Conservation (phyloP, 2,113 vertebrate species). For the Gallinago undulata region DNA sequence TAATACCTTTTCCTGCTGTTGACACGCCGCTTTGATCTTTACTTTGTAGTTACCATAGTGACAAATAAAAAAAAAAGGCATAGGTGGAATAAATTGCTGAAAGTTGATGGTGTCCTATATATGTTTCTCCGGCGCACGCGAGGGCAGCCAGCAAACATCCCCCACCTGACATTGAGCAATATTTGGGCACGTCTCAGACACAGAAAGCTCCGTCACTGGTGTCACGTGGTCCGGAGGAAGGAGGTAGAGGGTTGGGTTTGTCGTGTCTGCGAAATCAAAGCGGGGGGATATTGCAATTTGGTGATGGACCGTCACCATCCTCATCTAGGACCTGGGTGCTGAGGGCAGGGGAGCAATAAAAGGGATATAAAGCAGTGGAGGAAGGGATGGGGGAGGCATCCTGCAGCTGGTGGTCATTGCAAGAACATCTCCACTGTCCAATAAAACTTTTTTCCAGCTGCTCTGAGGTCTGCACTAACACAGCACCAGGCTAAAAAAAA, state of each 20-base stretch:
- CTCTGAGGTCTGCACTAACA: not conserved
- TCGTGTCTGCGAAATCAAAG: not conserved
- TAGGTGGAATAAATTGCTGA: conserved; percentile 28
- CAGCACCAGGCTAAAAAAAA: not conserved
- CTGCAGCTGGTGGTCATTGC: not conserved
- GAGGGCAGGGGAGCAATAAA: not conserved
- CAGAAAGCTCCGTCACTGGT: not conserved
- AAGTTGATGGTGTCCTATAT: not conserved
- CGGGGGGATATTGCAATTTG: not conserved
- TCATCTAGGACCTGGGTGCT: not conserved
- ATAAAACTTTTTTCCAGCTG: not conserved
- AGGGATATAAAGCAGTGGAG: not conserved
- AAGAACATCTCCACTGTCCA: not conserved
- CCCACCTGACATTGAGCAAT: not conserved
- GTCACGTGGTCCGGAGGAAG: not conserved
- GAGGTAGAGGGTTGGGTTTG: not conserved
- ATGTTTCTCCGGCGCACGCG: not conserved
- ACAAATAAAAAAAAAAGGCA: conserved; percentile 32
- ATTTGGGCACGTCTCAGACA: not conserved
- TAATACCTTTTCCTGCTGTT: conserved; percentile 4
- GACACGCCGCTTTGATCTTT: conserved; percentile 34
- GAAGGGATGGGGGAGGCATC: rapidly evolving
- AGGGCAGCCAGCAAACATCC: not conserved
- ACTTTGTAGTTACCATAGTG: conserved; percentile 55
- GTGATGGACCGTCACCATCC: not conserved